Evolutionary conservation across 1,140 invertebrate genomes (phyloP).

Genomic region (Drosophila bocki): DNA sequence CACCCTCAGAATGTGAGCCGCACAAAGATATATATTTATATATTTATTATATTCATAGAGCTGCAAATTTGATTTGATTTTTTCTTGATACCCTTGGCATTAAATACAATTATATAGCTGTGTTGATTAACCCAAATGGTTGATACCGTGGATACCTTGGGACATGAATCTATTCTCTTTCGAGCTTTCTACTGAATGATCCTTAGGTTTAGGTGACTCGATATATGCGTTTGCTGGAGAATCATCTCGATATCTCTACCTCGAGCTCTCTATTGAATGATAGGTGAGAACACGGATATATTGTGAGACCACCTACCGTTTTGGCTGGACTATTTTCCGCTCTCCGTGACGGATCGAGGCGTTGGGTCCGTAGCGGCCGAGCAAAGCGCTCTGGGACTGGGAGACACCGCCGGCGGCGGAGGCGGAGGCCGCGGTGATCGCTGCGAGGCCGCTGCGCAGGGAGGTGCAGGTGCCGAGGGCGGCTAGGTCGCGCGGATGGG

Average conservation of each 20-base stretch:
- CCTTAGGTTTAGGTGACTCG: background rate
- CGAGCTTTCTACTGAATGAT: background rate
- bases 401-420: constrained; percentile 66
- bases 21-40: background rate
- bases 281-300: no score
- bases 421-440: constrained; percentile 71
- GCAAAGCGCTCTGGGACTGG: constrained; percentile 68
- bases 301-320: constrained; percentile 69
- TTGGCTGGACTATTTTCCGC: constrained; percentile 78
- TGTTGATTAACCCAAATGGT: background rate
- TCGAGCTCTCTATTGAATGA: background rate
- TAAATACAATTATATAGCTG: background rate
- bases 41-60: background rate
- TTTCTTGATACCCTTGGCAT: background rate
- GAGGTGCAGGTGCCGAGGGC: constrained; percentile 58
- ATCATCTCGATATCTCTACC: background rate
- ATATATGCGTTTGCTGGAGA: no score
- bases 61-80: background rate
- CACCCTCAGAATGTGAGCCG: background rate
- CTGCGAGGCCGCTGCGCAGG: constrained; percentile 76
- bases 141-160: no score
- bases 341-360: constrained; percentile 74
- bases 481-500: constrained; percentile 74
- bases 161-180: background rate
- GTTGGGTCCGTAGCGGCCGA: constrained; percentile 75